Conservation (phyloP, 1,140 invertebrate species). For the Gyrodactylus bullatarudis region DNA sequence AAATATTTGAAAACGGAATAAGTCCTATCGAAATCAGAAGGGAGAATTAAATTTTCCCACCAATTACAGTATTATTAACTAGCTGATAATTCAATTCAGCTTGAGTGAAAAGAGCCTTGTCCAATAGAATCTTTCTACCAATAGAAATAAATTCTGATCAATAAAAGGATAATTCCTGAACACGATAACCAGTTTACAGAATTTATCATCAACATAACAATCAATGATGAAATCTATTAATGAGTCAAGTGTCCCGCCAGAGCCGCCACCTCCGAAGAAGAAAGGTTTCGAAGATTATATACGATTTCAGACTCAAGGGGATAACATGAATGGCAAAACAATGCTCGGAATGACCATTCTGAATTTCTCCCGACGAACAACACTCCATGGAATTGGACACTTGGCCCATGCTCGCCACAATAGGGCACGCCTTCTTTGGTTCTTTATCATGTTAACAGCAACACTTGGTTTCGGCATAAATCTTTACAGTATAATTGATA, state of each 20-base stretch:
- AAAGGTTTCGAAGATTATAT: neutral
- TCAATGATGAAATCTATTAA: too few relatives aligned
- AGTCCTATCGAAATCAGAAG: too few relatives aligned
- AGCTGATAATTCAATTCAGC: too few relatives aligned
- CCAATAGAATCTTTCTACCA: too few relatives aligned
- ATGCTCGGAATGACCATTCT: neutral
- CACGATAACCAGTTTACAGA: too few relatives aligned
- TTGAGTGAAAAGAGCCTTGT: too few relatives aligned
- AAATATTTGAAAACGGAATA: too few relatives aligned
- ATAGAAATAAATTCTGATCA: too few relatives aligned
- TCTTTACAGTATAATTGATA: constrained; percentile 2
- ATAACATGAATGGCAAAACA: neutral
- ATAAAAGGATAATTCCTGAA: too few relatives aligned
- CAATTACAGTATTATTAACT: too few relatives aligned
- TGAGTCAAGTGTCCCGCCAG: neutral
- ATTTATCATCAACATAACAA: too few relatives aligned
- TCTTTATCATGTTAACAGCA: neutral
- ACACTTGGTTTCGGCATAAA: constrained; percentile 2
- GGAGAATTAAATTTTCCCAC: too few relatives aligned
- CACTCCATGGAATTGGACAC: constrained; percentile 4
- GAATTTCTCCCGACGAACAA: constrained; percentile 2
- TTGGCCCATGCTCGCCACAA: neutral
- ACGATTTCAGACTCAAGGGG: neutral
- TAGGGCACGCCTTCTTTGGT: neutral
- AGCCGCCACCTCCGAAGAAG: neutral